phyloP scores from a whole-genome alignment of 2,888 invertebrate species.

The Agrilus mali region DNA sequence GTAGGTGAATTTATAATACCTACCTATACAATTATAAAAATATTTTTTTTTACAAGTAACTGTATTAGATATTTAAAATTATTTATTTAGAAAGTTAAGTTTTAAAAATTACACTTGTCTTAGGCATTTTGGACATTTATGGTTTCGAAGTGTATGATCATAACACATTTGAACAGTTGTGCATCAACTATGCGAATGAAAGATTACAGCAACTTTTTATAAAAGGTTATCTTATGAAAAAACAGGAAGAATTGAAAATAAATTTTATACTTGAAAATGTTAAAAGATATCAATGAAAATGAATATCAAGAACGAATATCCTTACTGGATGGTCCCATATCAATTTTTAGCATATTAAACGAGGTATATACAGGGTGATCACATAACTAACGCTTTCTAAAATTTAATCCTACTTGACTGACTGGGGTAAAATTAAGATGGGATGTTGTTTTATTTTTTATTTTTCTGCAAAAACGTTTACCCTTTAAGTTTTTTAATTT shows the following conservation, averaged over 20 bases:
- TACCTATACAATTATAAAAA: too few relatives aligned
- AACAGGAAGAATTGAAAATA: constrained; percentile 19
- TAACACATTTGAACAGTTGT: constrained; percentile 25
- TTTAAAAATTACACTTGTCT: constrained; percentile 2
- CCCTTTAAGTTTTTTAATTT: not conserved
- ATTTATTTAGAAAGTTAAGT: constrained; percentile 3
- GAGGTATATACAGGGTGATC: constrained; percentile 19
- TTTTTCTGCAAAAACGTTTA: too few relatives aligned
- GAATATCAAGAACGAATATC: constrained; percentile 21
- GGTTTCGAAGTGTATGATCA: constrained; percentile 28
- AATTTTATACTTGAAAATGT: constrained; percentile 19
- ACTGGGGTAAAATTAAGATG: too few relatives aligned
- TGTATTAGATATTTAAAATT: too few relatives aligned
- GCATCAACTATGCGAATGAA: constrained; percentile 31
- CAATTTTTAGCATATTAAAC: constrained; percentile 27
- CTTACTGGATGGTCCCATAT: constrained; percentile 22
- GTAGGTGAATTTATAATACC: constrained; percentile 12
- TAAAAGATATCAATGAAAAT: constrained; percentile 14
- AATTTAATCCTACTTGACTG: too few relatives aligned
- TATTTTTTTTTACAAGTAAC: too few relatives aligned
- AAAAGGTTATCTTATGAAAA: constrained; percentile 23
- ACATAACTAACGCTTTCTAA: too few relatives aligned
- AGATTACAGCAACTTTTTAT: constrained; percentile 28
- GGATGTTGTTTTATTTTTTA: too few relatives aligned
- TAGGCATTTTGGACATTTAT: constrained; percentile 30